Base-by-base conservation (phyloP, 2,797 vertebrate species). In the Acestrorhynchus altus region DNA sequence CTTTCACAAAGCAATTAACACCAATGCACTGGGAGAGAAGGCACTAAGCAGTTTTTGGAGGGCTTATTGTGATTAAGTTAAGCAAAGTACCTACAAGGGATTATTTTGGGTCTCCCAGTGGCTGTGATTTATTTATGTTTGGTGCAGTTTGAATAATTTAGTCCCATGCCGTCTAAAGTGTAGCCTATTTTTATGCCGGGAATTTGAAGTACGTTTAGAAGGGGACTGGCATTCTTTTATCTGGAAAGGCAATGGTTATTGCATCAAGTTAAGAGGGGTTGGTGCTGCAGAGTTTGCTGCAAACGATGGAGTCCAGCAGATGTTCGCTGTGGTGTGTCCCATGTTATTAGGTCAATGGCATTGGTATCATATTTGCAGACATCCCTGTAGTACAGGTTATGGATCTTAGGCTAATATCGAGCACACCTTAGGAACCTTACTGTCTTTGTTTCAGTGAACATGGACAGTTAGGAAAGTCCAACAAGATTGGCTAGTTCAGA, bases 1-100 rank as follows among this genome's bases (percentile, higher is more conserved):
- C 56, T n/a, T 73, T 64, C 75, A 31, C 52, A 39, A 54, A 16
- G 59, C 46, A 79, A 77, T 83, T 81, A 82, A 42, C 61, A 52
- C 79, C 35, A 51, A 4, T 70, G 35, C 40, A 63, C 64, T 40
- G 44, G 10, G 51, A 9, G 78, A 65, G 71, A 61, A 57, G 61
- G 39, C n/a, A n/a, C 68, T 75, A 78, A 74, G 63, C 49, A 77
- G 67, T 20, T 40, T 74, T 65, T 72, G 40, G 74, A 64, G 56
- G 72, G 39, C 61, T 60, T 39, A 35, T 74, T 83, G 46, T 81
- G 44, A 74, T 80, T 73, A 69, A 73, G 49, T 82, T 71, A 59
- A 76, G 57, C 78, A 77, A 86, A 86, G 72, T 56, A 79, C 80
- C 31, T 77, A 77, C 76, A 68, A 71, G 72, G 73, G 77, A 74